Percentiles rank a stretch among this genome's conserved stretches.
These are phyloP conservation scores for Prunella fulvescens DNA, from an alignment of 2,113 vertebrate genomes.

Conservation along the genomic window DNA sequence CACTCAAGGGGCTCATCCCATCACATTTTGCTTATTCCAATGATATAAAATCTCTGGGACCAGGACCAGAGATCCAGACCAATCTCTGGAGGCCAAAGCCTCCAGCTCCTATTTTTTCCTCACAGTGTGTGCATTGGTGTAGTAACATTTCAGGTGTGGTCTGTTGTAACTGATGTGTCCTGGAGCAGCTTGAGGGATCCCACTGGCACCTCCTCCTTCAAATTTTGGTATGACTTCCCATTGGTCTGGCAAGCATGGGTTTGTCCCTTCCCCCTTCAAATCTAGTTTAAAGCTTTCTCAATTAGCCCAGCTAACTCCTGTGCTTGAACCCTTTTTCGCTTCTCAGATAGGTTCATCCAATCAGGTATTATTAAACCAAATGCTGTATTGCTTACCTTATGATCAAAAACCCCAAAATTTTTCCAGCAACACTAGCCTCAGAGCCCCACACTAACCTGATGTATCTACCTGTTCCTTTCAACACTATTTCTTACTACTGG, in stretches of 20 bases:
- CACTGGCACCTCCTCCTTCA: not conserved
- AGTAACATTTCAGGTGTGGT: not conserved
- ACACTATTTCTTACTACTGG: not conserved
- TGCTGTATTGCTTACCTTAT: not conserved
- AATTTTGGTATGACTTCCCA: not conserved
- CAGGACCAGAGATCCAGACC: no score
- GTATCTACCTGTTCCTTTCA: not conserved
- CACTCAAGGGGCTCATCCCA: not conserved
- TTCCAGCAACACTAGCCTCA: not conserved
- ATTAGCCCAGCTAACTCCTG: fast-evolving
- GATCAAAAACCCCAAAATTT: not conserved
- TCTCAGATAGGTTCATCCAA: not conserved
- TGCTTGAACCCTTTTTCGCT: not conserved
- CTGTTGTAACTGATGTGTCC: not conserved
- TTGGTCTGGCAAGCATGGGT: not conserved
- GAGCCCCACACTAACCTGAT: not conserved
- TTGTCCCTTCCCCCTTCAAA: not conserved
- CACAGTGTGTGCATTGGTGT: not conserved
- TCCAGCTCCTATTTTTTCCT: not conserved
- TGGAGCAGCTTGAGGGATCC: not conserved
- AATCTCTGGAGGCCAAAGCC: not conserved
- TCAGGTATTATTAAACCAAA: not conserved
- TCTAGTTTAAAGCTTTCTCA: not conserved
- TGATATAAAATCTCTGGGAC: not conserved
- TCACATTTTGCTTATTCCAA: not conserved